Conservation (phyloP, 2,888 invertebrate genomes). For the Acronicta psi region DNA sequence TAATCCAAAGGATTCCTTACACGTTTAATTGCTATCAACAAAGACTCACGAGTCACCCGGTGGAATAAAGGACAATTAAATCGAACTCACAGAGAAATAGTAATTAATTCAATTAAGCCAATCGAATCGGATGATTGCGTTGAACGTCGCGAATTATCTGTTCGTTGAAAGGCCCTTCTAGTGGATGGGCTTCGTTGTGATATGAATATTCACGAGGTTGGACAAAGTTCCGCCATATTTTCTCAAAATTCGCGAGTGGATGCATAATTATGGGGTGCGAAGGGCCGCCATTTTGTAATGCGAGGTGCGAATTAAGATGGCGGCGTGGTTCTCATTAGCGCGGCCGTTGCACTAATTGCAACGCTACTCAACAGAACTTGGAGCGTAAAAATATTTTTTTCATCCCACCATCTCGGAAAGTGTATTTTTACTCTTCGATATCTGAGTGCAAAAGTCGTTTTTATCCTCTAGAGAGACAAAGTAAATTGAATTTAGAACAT, state of each 20-base stretch:
- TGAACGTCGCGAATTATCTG: conserved; percentile 21
- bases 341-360: conserved; percentile 69
- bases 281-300: conserved; percentile 66
- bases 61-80: conserved; percentile 49
- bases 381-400: conserved; percentile 42
- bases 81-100: conserved; percentile 34
- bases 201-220: conserved; percentile 59
- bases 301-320: conserved; percentile 66
- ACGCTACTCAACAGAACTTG: conserved; percentile 55
- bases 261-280: conserved; percentile 50
- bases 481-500: too few relatives aligned
- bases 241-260: conserved; percentile 42
- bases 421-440: too few relatives aligned
- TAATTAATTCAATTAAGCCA: conserved; percentile 55
- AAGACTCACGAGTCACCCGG: conserved; percentile 24
- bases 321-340: conserved; percentile 68
- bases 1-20: conserved; percentile 43
- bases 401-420: conserved; percentile 24
- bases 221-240: conserved; percentile 38
- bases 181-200: conserved; percentile 29
- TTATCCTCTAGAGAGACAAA: too few relatives aligned
- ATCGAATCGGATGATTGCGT: conserved; percentile 37
- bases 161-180: conserved; percentile 1
- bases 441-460: too few relatives aligned
- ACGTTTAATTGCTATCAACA: conserved; percentile 45